A percentile compares a stretch with the other conserved stretches of the same genome.
phyloP scores from a whole-genome alignment of 2,797 vertebrate species.

The Sciurus carolinensis region DNA sequence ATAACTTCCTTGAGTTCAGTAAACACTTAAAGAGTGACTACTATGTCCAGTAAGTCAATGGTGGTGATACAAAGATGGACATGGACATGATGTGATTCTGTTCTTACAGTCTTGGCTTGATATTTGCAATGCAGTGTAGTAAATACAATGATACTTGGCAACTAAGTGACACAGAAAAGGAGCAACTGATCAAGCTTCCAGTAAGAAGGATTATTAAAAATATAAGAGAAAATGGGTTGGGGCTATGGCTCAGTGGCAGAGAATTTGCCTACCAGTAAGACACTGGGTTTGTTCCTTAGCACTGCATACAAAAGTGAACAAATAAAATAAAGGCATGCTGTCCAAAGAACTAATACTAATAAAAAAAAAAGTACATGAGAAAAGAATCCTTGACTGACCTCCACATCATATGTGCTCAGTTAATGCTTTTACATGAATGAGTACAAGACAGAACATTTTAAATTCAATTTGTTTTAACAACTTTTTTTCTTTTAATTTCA shows the following conservation, averaged over 20 bases:
- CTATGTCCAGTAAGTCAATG: neutral
- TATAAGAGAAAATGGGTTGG: neutral
- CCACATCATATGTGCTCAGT: neutral
- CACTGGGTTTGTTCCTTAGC: too few relatives aligned
- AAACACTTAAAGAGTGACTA: neutral
- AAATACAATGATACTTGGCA: neutral
- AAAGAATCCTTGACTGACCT: neutral
- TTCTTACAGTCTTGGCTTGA: neutral
- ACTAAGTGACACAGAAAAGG: neutral
- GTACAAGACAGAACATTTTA: slow-evolving; percentile 3
- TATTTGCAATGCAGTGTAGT: neutral
- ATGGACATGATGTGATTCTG: neutral
- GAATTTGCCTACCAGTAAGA: too few relatives aligned
- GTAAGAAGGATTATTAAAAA: neutral
- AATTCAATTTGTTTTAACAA: slow-evolving; percentile 34
- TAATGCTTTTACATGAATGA: slow-evolving; percentile 35
- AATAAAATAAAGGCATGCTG: too few relatives aligned
- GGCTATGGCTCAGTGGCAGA: too few relatives aligned
- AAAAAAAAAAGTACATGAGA: neutral
- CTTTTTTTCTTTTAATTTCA: slow-evolving; percentile 4
- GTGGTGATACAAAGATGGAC: neutral
- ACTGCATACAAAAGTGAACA: too few relatives aligned
- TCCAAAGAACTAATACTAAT: too few relatives aligned
- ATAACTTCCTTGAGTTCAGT: neutral
- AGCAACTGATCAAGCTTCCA: neutral